Evolutionary conservation across 2,888 invertebrate species (phyloP), one percentile per base, ranked within the genome.

Genomic region (Mesorhabditis spiculigera): DNA sequence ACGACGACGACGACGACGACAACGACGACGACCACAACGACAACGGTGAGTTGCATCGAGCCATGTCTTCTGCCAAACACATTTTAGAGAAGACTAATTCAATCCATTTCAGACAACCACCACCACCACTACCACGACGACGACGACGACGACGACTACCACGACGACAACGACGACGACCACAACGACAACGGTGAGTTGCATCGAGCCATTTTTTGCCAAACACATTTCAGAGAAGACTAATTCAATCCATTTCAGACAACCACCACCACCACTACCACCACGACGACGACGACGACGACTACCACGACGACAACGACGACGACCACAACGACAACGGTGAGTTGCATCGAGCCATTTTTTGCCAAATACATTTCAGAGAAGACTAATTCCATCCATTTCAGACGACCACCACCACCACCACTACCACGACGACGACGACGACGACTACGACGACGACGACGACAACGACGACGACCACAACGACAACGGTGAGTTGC

Each of bases 221-320:
- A 50, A 50, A 50, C n/a, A 10, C 10, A 50, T 13, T 50, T 50
- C 8, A 50, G 10, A 10, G 8, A n/a, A n/a, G 58, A n/a, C 8
- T 13, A 50, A 50, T 50, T 10, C 8, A n/a, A 10, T 50, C 58
- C 58, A 50, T 13, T 50, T 50, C 58, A 50, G 58, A 50, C 58
- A n/a, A 50, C 58, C 58, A 50, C 58, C 8, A 50, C 58, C 58
- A 50, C 58, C 58, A 50, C 58, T 13, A 50, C 58, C 58, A 50
- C 58, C 58, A 50, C 58, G 10, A 50, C 58, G 10, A 50, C 58
- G n/a, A 50, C 58, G 10, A 50, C 58, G 58, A 50, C 58, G 58
- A 50, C 58, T 50, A 50, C 58, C 8, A 50, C 58, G 58, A 50
- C 58, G 1, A 50, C 58, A 50, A 50, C 58, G n/a, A 50, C 58